phyloP scores from a whole-genome alignment of 2,113 vertebrate genomes.

The Numida meleagris region DNA sequence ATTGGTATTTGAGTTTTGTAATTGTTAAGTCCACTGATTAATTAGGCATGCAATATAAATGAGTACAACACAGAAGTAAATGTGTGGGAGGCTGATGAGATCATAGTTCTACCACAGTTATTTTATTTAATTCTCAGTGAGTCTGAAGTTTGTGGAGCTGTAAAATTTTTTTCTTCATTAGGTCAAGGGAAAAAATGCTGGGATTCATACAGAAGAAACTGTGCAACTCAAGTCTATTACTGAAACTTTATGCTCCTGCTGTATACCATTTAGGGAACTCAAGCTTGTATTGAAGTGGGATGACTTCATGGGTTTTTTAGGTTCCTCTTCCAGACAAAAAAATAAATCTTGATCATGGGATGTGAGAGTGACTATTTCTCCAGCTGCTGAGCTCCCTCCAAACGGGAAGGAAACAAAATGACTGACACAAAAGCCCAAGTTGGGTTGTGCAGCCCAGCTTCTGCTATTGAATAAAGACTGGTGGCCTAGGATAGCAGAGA shows the following conservation, averaged over 20 bases:
- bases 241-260: neutral
- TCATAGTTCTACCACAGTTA: constrained; percentile 3
- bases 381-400: neutral
- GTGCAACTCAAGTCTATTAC: accelerated
- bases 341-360: neutral
- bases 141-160: constrained; percentile 30
- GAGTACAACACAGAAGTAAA: constrained; percentile 55
- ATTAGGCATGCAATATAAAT: constrained; percentile 59
- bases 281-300: neutral
- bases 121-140: constrained; percentile 18
- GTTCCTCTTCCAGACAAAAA: neutral
- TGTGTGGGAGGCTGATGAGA: constrained; percentile 52
- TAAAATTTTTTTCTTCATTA: neutral
- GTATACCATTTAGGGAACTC: neutral
- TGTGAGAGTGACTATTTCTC: neutral
- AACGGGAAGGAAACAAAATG: neutral
- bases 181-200: neutral
- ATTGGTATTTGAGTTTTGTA: constrained; percentile 41
- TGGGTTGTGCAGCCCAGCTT: neutral
- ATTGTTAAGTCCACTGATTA: constrained; percentile 40
- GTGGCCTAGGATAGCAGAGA: too few species aligned
- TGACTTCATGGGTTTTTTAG: neutral
- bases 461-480: neutral
- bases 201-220: neutral
- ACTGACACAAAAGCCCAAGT: neutral